These are phyloP conservation scores for Leucoraja ocellata DNA, from an alignment of 2,797 vertebrate species.

Conservation along the genomic window DNA sequence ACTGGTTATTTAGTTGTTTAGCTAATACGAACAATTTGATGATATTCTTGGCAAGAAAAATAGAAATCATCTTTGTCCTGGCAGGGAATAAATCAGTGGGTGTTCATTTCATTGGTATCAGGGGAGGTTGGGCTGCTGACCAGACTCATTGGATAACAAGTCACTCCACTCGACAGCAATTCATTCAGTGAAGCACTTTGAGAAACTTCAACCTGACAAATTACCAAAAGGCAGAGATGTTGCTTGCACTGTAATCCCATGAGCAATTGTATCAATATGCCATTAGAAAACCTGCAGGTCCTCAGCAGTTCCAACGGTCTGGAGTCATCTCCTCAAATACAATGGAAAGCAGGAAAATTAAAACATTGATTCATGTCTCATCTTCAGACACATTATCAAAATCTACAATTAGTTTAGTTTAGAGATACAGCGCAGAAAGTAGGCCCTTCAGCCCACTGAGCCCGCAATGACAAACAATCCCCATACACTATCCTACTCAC, in stretches of 20 bases:
- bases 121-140: background rate
- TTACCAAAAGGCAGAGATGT: background rate
- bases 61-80: background rate
- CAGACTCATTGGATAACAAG: background rate
- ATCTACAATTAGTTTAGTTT: background rate
- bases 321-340: background rate
- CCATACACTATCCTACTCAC: too few species aligned
- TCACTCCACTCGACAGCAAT: background rate
- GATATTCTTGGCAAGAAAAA: background rate
- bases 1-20: background rate
- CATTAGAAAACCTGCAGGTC: background rate
- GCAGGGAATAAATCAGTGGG: background rate
- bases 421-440: too few species aligned
- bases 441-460: too few species aligned
- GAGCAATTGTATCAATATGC: background rate
- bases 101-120: background rate
- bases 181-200: background rate
- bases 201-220: background rate
- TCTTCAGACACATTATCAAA: background rate
- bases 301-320: background rate
- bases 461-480: too few species aligned
- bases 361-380: background rate
- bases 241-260: background rate
- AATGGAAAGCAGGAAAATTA: background rate
- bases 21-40: background rate